These are phyloP conservation scores for Callochromis pleurospilus DNA, from an alignment of 2,113 vertebrate genomes.

Conservation along the genomic window DNA sequence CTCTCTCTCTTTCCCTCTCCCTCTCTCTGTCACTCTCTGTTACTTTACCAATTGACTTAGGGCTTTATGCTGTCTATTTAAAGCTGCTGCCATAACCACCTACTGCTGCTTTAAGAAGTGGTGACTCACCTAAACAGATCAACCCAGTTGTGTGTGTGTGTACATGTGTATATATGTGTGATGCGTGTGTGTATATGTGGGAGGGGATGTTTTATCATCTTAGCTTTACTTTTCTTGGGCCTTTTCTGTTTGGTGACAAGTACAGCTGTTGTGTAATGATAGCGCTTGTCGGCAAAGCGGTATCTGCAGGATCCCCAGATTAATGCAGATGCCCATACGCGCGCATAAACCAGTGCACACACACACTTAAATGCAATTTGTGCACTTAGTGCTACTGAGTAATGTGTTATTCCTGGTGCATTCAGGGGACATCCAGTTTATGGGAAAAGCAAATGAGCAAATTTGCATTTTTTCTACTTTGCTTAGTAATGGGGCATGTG, in stretches of 20 bases:
- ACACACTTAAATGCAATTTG: background rate
- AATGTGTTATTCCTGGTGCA: constrained; percentile 12
- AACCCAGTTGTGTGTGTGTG: constrained; percentile 17
- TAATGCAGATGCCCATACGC: constrained; percentile 11
- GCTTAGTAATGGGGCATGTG: constrained; percentile 3
- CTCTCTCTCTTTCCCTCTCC: background rate
- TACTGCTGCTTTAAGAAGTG: constrained; percentile 64
- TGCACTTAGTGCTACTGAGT: constrained; percentile 8
- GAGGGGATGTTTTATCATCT: constrained; percentile 48
- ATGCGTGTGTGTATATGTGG: background rate
- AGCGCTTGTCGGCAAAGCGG: constrained; percentile 30
- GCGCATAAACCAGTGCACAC: background rate
- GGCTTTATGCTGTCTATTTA: constrained; percentile 59
- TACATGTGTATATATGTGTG: background rate
- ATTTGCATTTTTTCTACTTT: constrained; percentile 25
- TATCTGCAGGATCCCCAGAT: constrained; percentile 40
- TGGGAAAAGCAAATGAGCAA: constrained; percentile 8
- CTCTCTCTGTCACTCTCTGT: constrained; percentile 6
- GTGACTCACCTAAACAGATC: constrained; percentile 67
- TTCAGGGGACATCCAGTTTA: constrained; percentile 5
- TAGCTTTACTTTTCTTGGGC: constrained; percentile 31
- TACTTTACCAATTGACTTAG: constrained; percentile 34
- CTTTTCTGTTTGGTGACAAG: constrained; percentile 40
- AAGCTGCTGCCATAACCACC: constrained; percentile 59
- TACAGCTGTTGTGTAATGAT: constrained; percentile 49